phyloP scores from a whole-genome alignment of 1,140 invertebrate genomes.

The Parapsyche elsis region DNA sequence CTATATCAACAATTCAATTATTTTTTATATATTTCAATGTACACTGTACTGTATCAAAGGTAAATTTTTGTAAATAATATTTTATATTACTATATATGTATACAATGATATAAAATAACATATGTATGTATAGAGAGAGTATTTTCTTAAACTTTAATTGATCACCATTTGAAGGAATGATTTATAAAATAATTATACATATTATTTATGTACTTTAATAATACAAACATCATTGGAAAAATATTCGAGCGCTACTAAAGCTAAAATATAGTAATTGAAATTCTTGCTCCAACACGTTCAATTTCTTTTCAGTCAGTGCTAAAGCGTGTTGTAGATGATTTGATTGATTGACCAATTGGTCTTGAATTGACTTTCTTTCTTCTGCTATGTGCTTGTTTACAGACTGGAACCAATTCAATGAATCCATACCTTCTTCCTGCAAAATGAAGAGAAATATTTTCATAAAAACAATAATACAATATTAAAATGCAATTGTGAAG shows the following conservation, averaged over 20 bases:
- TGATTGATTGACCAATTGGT: constrained; percentile 64
- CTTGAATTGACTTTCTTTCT: constrained; percentile 71
- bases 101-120: background rate
- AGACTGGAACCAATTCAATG: constrained; percentile 96
- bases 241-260: constrained; percentile 92
- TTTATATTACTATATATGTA: too few relatives aligned
- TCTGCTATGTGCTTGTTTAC: constrained; percentile 79
- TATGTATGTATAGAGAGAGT: background rate
- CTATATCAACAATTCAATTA: background rate
- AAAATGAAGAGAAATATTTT: constrained; percentile 55
- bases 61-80: too few relatives aligned
- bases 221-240: constrained; percentile 75
- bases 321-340: constrained; percentile 89
- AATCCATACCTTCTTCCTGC: constrained; percentile 83
- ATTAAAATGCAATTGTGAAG: background rate
- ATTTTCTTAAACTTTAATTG: too few relatives aligned
- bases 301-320: constrained; percentile 88
- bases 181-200: constrained; percentile 10
- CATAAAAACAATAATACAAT: constrained; percentile 67
- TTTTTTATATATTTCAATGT: background rate
- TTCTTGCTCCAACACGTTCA: constrained; percentile 87
- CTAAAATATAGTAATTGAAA: constrained; percentile 93
- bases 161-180: too few relatives aligned
- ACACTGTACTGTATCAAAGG: background rate
- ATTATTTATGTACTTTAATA: constrained; percentile 1